Conservation (phyloP, 2,113 vertebrate species). For the Bos indicus region DNA sequence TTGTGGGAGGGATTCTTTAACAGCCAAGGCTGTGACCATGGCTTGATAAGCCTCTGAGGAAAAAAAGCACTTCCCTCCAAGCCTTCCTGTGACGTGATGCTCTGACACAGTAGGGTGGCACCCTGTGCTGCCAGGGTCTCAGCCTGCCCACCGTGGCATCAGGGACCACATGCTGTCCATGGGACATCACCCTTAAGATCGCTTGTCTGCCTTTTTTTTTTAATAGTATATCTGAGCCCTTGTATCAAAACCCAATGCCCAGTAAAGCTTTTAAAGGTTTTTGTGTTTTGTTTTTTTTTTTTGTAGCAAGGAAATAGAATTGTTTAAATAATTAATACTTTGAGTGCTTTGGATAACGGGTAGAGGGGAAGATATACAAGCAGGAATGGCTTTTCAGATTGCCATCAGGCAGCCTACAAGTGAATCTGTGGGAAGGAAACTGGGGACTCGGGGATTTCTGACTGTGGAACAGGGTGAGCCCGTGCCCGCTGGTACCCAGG, state of each 20-base stretch:
- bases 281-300: neutral
- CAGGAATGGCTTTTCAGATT: neutral
- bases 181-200: neutral
- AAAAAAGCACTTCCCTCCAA: neutral
- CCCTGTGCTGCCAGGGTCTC: neutral
- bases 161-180: neutral
- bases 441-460: neutral
- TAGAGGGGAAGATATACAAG: neutral
- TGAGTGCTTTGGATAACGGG: neutral
- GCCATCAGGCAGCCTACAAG: neutral
- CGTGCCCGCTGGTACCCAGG: neutral
- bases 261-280: neutral
- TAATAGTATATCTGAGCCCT: neutral
- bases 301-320: neutral
- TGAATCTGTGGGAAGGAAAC: neutral
- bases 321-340: neutral
- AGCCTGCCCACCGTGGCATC: accelerated
- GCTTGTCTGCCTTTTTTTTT: neutral
- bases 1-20: neutral
- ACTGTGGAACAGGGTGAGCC: neutral
- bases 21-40: neutral
- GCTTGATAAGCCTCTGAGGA: neutral
- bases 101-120: neutral
- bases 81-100: neutral
- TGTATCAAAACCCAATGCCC: neutral